Conservation (phyloP, 2,113 vertebrate genomes). For the Pongo pygmaeus region DNA sequence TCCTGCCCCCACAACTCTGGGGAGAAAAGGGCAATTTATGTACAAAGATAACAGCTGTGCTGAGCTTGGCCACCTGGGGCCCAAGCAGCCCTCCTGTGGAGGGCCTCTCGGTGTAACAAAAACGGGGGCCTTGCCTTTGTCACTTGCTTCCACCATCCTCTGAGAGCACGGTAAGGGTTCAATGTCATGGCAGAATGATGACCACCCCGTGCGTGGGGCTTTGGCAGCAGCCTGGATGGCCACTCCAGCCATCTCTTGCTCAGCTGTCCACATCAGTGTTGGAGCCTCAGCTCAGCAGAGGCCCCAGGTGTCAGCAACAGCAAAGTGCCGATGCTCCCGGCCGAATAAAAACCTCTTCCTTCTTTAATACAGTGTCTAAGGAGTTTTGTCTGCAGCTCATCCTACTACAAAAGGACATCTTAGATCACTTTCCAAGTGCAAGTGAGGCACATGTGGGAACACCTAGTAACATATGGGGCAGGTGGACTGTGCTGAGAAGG, state of each 20-base stretch:
- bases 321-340: neutral
- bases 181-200: neutral
- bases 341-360: too few relatives aligned
- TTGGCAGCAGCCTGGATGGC: neutral
- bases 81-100: neutral
- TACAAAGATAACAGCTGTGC: neutral
- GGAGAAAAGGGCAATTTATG: neutral
- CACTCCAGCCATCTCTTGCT: neutral
- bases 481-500: neutral
- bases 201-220: accelerated
- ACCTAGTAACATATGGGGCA: neutral
- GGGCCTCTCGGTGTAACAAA: neutral
- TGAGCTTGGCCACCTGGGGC: neutral
- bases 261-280: neutral
- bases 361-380: too few relatives aligned
- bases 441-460: neutral
- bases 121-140: neutral
- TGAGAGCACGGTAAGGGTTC: neutral
- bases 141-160: neutral
- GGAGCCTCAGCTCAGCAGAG: neutral
- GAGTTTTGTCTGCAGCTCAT: too few relatives aligned
- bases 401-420: neutral
- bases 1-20: neutral
- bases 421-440: neutral
- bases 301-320: neutral